Base-by-base conservation (phyloP, 2,888 invertebrate species). In the Heliconius cydno region DNA sequence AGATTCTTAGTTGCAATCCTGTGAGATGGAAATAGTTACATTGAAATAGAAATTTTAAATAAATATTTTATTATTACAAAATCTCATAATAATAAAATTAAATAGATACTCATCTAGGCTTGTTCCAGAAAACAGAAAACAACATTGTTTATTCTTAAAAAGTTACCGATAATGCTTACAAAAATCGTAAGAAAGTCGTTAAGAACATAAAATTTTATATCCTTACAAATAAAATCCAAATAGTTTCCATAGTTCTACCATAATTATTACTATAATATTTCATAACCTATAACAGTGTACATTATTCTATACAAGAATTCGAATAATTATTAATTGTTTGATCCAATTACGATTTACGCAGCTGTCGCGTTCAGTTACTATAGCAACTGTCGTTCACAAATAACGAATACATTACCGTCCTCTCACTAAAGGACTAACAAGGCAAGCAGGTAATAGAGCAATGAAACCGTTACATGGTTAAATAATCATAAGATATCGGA, bases 261-360 rank as follows among this genome's bases (percentile, higher is more conserved):
- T 46, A 25, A 38, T 28, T 65, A 30, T n/a, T 63, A 30, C 63
- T 57, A 66, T 46, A 74, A 13, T 46, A 70, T 70, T 75, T 79
- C 70, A 52, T 68, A 74, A 79, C 66, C 76, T 71, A 57, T 57
- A 66, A 41, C 72, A 76, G 67, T 67, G 46, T 68, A 77, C 63
- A 86, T 89, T 89, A 92, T 90, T 86, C 85, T 85, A 90, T 87
- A 86, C 90, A 89, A 88, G 89, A 91, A 93, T 93, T 91, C 86
- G 88, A 90, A 91, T 90, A 83, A 89, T 88, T 89, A 92, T 92
- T 92, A 93, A 93, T 92, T 92, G 88, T 86, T 86, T 86, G 90
- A 89, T 90, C 90, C 87, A 90, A 86, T 89, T 89, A 85, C 86
- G 87, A 88, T 86, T 88, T 88, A 88, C 78, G 85, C 91, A 92